Evolutionary conservation across 1,140 invertebrate species (phyloP), one percentile per base, ranked within the genome.

Genomic region (Chlorops oryzae): DNA sequence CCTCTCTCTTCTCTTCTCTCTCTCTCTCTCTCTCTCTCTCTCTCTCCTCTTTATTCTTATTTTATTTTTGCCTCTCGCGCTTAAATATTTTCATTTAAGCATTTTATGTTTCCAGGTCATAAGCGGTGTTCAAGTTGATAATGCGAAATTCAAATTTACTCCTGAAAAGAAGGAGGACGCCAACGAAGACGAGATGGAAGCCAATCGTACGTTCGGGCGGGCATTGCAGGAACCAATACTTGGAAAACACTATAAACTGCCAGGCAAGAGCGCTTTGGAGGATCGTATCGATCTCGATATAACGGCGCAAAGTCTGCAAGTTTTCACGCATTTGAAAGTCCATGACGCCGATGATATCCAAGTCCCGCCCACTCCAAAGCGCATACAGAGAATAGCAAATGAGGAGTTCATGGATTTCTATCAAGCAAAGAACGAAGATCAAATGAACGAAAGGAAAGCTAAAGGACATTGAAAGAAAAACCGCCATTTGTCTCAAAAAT

Each of bases 271-370:
- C 7, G 75, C 72, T 6, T 46, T 63, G 6, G 73, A 72, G 41
- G 57, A 70, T 35, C 56, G 52, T 6, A 62, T 75, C 20, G 52
- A 62, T 27, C 65, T 81, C 28, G 76, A 81, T 52, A 78, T 73
- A 52, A 70, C 75, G 10, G 58, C 79, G 22, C 62, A 66, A 21
- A 71, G 81, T 74, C 80, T 80, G 57, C 78, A 79, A 28, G 72
- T 81, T 34, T 82, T 79, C 59, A 59, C 70, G 22, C 77, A 81
- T 63, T 65, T 81, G 43, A 73, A 74, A 57, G 73, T 77, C 42
- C 68, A 75, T 54, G 64, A 73, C 12, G 72, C 78, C 6, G 59
- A 67, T 49, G 59, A 72, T 50, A 67, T 79, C 39, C 69, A 74
- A 28, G 59, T 69, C 18, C 73, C 76, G 42, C 62, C 69, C 28